A percentile compares a stretch with the other conserved stretches of the same genome.
Evolutionary conservation across 2,797 vertebrate species (phyloP).

Genomic region (Dermochelys coriacea): DNA sequence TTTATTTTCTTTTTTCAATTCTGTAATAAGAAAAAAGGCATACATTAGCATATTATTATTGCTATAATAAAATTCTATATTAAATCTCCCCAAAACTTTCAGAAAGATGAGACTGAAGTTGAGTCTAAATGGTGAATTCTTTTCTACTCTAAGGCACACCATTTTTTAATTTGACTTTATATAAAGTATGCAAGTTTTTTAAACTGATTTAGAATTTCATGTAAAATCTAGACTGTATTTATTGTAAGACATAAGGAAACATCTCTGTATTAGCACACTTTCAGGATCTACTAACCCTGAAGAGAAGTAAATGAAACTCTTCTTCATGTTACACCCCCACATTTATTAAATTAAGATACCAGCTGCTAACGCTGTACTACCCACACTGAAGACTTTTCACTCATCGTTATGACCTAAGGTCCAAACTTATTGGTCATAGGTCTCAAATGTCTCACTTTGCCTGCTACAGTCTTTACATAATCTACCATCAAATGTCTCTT

Average conservation of each 20-base stretch:
- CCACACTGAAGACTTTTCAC: conserved; percentile 36
- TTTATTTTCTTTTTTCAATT: background rate
- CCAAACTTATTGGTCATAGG: conserved; percentile 11
- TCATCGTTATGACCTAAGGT: background rate
- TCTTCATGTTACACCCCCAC: conserved; percentile 43
- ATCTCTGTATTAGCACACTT: conserved; percentile 23
- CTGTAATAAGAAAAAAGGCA: background rate
- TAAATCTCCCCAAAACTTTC: background rate
- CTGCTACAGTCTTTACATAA: conserved; percentile 28
- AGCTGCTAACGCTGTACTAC: conserved; percentile 32
- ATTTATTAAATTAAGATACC: conserved; percentile 48
- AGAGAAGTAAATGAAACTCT: conserved; percentile 14
- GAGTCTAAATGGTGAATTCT: background rate
- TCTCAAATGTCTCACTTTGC: background rate
- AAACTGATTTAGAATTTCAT: background rate
- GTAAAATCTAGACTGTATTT: conserved; percentile 3
- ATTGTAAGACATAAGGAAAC: background rate
- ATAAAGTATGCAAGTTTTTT: background rate
- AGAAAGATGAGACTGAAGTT: background rate
- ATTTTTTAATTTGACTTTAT: background rate
- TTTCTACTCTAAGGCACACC: background rate
- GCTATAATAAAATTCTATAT: background rate
- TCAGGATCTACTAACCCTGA: conserved; percentile 21
- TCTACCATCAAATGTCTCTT: background rate
- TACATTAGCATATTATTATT: background rate